Conservation (phyloP, 2,888 invertebrate genomes). For the Lasioglossum morio region DNA sequence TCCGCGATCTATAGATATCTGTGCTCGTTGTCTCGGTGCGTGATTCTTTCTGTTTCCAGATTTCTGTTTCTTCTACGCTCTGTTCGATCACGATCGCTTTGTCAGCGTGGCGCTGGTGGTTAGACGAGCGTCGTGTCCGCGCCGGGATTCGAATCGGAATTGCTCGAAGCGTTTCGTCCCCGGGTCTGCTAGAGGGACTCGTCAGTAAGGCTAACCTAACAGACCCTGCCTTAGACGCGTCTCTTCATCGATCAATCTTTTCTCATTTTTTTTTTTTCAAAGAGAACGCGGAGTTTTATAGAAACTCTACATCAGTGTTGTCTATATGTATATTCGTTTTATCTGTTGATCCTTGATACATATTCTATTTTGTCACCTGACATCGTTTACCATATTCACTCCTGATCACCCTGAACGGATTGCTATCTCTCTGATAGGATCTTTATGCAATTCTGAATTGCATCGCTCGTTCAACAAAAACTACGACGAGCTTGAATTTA, state of each 20-base stretch:
- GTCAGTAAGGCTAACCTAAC: constrained; percentile 9
- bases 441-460: too few relatives aligned
- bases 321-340: too few relatives aligned
- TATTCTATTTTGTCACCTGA: neutral
- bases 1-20: neutral
- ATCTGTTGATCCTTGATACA: neutral
- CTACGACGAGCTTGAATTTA: too few relatives aligned
- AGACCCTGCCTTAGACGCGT: constrained; percentile 13
- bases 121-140: neutral
- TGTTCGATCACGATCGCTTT: neutral
- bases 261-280: neutral
- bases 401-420: neutral
- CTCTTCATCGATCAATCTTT: too few relatives aligned
- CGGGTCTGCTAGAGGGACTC: constrained; percentile 14
- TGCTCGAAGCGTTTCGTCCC: constrained; percentile 1
- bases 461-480: too few relatives aligned
- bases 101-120: neutral
- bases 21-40: neutral
- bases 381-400: constrained; percentile 5
- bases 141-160: neutral
- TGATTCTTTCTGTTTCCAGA: neutral
- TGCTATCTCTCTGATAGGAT: too few relatives aligned
- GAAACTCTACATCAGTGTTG: too few relatives aligned
- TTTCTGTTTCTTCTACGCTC: neutral
- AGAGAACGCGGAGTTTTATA: too few relatives aligned